Percentiles rank a stretch among this genome's conserved stretches.
Evolutionary conservation across 1,140 invertebrate species (phyloP).

Genomic region (Drosophila malerkotliana): DNA sequence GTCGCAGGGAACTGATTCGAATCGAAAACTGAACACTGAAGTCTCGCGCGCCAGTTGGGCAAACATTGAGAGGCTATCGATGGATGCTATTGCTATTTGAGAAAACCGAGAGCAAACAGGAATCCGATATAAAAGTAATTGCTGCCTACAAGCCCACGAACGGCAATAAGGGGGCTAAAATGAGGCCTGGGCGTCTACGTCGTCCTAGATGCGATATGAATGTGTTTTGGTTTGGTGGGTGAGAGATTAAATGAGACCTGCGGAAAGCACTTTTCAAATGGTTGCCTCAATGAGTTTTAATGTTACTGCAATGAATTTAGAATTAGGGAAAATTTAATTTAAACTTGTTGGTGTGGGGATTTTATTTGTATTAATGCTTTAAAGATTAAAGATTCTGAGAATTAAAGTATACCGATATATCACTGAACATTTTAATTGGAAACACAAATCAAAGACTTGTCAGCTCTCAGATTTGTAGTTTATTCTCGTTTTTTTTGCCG

Average conservation of each 20-base stretch:
- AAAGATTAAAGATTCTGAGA: too few relatives aligned
- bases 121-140: conserved; percentile 74
- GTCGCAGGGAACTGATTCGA: conserved; percentile 17
- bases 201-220: conserved; percentile 40
- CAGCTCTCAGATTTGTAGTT: not conserved
- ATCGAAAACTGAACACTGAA: conserved; percentile 43
- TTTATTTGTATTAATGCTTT: not conserved
- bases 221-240: conserved; percentile 31
- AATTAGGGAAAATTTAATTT: conserved; percentile 14
- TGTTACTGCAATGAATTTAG: conserved; percentile 8
- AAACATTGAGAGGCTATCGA: conserved; percentile 79
- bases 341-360: not conserved
- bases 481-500: not conserved
- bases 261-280: conserved; percentile 6
- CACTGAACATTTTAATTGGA: not conserved
- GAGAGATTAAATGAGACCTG: conserved; percentile 34
- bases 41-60: conserved; percentile 68
- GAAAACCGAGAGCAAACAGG: conserved; percentile 57
- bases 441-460: not conserved
- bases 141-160: conserved; percentile 46
- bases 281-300: not conserved
- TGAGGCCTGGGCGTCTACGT: not conserved
- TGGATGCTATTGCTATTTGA: conserved; percentile 62
- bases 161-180: conserved; percentile 23
- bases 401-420: too few relatives aligned